Evolutionary conservation across 2,113 vertebrate species (phyloP).

Genomic region (Columba janthina): DNA sequence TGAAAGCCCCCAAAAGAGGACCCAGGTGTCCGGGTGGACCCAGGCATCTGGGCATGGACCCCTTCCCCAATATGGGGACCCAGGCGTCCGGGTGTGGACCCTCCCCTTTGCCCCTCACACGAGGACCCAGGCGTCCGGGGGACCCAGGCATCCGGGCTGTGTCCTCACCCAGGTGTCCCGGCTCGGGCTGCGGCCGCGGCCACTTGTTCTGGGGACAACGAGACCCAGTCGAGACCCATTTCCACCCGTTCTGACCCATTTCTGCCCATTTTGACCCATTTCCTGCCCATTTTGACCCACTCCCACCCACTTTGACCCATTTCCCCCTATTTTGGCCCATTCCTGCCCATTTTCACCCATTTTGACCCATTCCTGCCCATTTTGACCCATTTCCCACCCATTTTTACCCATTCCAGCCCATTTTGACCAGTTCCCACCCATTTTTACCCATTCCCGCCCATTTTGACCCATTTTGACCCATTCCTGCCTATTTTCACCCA

Average conservation of each 20-base stretch:
- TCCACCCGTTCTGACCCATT: background rate
- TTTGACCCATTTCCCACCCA: background rate
- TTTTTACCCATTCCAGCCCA: no score
- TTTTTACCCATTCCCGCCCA: no score
- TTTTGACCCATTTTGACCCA: no score
- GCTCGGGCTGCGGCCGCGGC: fast-evolving
- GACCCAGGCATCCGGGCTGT: no score
- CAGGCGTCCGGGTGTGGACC: no score
- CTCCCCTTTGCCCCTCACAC: no score
- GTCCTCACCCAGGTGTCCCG: background rate
- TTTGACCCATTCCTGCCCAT: background rate
- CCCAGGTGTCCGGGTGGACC: fast-evolving
- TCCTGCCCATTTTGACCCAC: no score
- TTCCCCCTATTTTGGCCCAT: background rate
- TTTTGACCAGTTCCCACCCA: no score
- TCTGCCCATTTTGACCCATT: background rate
- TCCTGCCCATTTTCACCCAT: background rate
- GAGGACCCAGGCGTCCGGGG: fast-evolving
- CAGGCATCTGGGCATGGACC: no score
- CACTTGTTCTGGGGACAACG: background rate
- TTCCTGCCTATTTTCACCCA: background rate
- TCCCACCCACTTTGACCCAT: no score
- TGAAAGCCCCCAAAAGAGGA: no score
- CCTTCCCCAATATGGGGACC: no score
- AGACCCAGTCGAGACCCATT: background rate